Conservation (phyloP, 1,140 invertebrate species). For the Neomicropteryx cornuta region DNA sequence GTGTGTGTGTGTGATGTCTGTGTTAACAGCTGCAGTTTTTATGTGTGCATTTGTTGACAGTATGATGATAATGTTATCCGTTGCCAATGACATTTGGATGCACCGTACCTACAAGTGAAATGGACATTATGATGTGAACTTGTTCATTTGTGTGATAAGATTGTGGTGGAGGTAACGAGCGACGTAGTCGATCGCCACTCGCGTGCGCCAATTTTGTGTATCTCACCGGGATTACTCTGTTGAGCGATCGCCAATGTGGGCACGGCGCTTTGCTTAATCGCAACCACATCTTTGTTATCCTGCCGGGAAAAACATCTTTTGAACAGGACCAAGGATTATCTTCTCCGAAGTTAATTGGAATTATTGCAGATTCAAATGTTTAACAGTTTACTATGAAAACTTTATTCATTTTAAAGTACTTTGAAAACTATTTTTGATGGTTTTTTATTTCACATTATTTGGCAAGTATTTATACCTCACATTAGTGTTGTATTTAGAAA, state of each 20-base stretch:
- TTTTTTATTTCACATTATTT: no score
- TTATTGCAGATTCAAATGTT: neutral
- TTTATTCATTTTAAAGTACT: no score
- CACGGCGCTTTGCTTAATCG: conserved; percentile 5
- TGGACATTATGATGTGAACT: conserved; percentile 1
- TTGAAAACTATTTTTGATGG: no score
- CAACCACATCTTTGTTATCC: neutral
- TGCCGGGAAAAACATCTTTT: neutral
- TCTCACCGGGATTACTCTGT: neutral
- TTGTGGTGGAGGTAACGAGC: conserved; percentile 5
- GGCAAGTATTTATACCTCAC: no score
- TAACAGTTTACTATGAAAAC: neutral
- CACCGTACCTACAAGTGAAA: neutral
- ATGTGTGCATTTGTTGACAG: no score
- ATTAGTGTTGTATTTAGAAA: no score
- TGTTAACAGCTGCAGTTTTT: no score
- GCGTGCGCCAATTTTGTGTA: conserved; percentile 2
- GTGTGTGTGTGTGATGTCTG: no score
- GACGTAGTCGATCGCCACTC: conserved; percentile 6
- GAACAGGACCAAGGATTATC: conserved; percentile 7
- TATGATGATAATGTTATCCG: conserved; percentile 2
- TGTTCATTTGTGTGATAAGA: conserved; percentile 6
- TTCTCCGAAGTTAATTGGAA: neutral
- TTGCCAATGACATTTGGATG: conserved; percentile 1
- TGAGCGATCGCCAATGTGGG: conserved; percentile 3